Evolutionary conservation across 2,888 invertebrate genomes (phyloP).

Genomic region (Nymphalis urticae): DNA sequence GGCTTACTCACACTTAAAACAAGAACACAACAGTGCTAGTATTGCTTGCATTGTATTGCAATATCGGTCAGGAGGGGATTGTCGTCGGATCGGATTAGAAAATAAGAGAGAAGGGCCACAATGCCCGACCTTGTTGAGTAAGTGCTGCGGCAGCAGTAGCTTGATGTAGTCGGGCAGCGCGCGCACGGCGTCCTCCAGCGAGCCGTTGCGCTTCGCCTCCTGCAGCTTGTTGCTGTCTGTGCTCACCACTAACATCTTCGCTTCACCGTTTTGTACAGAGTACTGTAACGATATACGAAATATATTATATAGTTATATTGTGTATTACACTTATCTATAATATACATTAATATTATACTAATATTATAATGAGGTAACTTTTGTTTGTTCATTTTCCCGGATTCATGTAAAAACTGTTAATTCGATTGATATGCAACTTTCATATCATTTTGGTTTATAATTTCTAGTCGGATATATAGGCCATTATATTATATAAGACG

Average conservation of each 20-base stretch:
- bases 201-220: slow-evolving; percentile 59
- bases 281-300: slow-evolving; percentile 53
- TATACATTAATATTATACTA: background rate
- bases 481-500: too few relatives aligned
- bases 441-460: too few relatives aligned
- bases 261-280: slow-evolving; percentile 74
- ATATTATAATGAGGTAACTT: background rate
- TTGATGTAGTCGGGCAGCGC: slow-evolving; percentile 76
- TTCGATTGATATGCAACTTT: too few relatives aligned
- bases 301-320: background rate
- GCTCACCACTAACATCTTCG: slow-evolving; percentile 72
- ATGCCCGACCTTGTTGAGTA: slow-evolving; percentile 66
- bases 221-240: slow-evolving; percentile 69
- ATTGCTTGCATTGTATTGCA: too few relatives aligned
- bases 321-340: background rate
- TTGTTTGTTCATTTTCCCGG: too few relatives aligned
- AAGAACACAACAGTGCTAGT: too few relatives aligned
- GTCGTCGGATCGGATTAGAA: too few relatives aligned
- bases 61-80: too few relatives aligned
- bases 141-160: slow-evolving; percentile 65
- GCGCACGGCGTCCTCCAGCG: slow-evolving; percentile 73
- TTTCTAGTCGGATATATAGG: too few relatives aligned
- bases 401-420: too few relatives aligned
- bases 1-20: too few relatives aligned
- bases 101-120: too few relatives aligned